A percentile compares a stretch with the other conserved stretches of the same genome.
Evolutionary conservation across 2,888 invertebrate genomes (phyloP).

Genomic region (Bombylius discolor): DNA sequence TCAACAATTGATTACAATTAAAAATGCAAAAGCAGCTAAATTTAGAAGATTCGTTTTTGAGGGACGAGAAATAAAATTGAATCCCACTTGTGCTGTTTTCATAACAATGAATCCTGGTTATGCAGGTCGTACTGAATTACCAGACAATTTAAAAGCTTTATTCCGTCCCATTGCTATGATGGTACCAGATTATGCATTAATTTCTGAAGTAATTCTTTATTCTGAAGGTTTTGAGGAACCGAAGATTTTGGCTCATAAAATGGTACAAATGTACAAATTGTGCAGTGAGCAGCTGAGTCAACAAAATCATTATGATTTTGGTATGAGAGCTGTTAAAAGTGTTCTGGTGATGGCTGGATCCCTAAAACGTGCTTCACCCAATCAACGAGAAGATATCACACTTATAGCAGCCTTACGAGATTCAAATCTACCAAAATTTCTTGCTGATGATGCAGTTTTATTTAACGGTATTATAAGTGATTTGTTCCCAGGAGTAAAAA

Average conservation of each 20-base stretch:
- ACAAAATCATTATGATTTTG: conserved; percentile 87
- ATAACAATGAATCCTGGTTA: conserved; percentile 91
- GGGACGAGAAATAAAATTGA: conserved; percentile 72
- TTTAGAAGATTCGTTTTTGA: conserved; percentile 69
- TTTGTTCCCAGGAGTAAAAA: conserved; percentile 68
- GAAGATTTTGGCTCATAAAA: conserved; percentile 73
- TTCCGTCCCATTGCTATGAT: conserved; percentile 84
- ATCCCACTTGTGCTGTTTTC: conserved; percentile 69
- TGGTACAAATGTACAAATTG: conserved; percentile 86
- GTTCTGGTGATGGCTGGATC: conserved; percentile 88
- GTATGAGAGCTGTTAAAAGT: conserved; percentile 88
- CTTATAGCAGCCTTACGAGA: conserved; percentile 75
- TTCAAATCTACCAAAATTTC: conserved; percentile 81
- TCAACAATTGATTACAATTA: conserved; percentile 76
- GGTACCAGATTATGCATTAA: conserved; percentile 81
- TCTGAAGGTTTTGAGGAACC: conserved; percentile 88
- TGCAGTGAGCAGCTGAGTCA: conserved; percentile 85
- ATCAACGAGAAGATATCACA: conserved; percentile 71
- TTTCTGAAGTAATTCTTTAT: conserved; percentile 86
- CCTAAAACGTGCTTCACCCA: conserved; percentile 70
- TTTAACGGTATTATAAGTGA: conserved; percentile 84
- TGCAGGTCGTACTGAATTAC: conserved; percentile 76
- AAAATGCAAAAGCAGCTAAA: conserved; percentile 67
- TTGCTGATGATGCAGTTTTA: conserved; percentile 68
- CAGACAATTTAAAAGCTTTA: conserved; percentile 76